Evolutionary conservation across 2,797 vertebrate genomes (phyloP), one percentile per base, ranked within the genome.

Genomic region (Esox masquinongy): DNA sequence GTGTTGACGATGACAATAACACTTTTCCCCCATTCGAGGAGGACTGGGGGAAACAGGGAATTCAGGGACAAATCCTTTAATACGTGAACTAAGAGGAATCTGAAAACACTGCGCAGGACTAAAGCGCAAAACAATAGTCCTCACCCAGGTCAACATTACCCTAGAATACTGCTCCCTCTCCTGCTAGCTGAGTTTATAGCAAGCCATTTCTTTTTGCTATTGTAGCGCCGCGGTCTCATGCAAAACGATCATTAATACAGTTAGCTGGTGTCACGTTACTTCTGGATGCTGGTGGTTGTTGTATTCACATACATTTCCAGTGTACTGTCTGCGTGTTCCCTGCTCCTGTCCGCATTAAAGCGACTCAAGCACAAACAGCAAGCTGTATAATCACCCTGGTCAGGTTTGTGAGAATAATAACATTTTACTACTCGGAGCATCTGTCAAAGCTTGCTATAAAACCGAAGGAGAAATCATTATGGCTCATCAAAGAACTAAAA

Each of bases 391-490:
- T 78, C 73, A 83, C 61, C 78, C 78, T 71, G 64, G 68, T 70
- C 71, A 80, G 77, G 80, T 84, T 81, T 73, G 43, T 80, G 77
- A 84, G 79, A 85, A 80, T 61, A 84, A 79, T 80, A 80, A 83
- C 68, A 66, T 81, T 85, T 85, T 86, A 85, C 79, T 78, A 82
- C 82, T 86, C 72, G 53, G 72, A 83, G 85, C 85, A 84, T 88
- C 86, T 88, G 88, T 85, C 83, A 77, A 82, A 84, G 79, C 56
- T 73, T 53, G 82, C 83, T 70, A 78, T 88, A 83, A 86, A 87
- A 81, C 74, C 73, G 80, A 76, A 87, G 77, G 79, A 77, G 74
- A 87, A 84, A 87, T 89, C 80, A 87, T 87, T 87, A 80, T 64
- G 73, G 77, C 77, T 84, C 84, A 84, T 87, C 84, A 89, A 74